Conservation (phyloP, 1,140 invertebrate species). For the Euura saliciscinereae region DNA sequence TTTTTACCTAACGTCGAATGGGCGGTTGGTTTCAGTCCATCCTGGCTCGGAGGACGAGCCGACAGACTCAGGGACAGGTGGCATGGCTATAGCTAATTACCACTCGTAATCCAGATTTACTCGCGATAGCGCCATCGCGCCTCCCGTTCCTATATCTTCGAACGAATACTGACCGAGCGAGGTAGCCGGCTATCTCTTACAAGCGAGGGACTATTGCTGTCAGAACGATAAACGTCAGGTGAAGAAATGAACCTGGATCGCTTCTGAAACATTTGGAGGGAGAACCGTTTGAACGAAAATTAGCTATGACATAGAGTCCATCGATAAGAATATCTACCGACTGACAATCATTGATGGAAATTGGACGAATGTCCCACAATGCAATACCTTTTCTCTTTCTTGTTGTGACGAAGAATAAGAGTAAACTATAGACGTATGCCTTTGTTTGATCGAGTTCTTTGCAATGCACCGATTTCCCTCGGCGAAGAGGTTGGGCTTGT, state of each 20-base stretch:
- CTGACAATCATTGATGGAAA: no score
- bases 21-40: conserved; percentile 7
- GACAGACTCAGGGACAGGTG: conserved; percentile 10
- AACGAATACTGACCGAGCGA: not conserved
- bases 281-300: no score
- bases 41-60: not conserved
- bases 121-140: conserved; percentile 7
- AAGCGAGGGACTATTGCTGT: not conserved
- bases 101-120: conserved; percentile 13
- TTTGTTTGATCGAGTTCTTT: not conserved
- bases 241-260: not conserved
- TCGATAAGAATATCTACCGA: no score
- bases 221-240: not conserved
- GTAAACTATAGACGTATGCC: not conserved
- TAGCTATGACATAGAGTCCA: no score
- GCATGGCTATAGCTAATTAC: conserved; percentile 9
- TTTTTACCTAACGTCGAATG: not conserved
- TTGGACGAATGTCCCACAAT: no score
- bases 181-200: not conserved
- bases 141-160: not conserved
- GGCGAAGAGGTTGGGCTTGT: not conserved
- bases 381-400: no score
- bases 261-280: not conserved
- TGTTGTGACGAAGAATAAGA: not conserved
- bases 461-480: not conserved